These are phyloP conservation scores for Typhlomys cinereus DNA, from an alignment of 2,113 vertebrate genomes.

Conservation along the genomic window DNA sequence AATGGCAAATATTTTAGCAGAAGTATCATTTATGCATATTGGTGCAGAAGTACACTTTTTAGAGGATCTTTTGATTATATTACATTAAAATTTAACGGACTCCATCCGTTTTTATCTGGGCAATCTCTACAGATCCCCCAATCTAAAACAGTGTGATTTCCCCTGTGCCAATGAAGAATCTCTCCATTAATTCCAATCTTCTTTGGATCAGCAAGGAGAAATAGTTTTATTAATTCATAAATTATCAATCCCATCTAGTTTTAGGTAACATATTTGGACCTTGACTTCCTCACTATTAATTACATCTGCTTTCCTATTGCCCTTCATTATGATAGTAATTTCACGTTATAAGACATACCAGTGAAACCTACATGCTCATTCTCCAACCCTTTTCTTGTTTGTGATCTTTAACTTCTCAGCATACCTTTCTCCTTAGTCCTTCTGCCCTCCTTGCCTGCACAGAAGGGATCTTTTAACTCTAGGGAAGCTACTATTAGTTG, in stretches of 20 bases:
- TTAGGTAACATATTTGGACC: conserved; percentile 13
- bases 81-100: neutral
- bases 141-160: conserved; percentile 8
- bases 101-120: conserved; percentile 13
- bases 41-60: neutral
- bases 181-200: neutral
- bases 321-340: neutral
- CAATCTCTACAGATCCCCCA: neutral
- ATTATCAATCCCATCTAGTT: neutral
- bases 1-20: conserved; percentile 6
- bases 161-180: neutral
- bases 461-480: neutral
- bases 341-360: neutral
- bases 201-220: conserved; percentile 39
- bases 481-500: neutral
- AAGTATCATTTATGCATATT: neutral
- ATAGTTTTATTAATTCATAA: neutral
- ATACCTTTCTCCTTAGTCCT: neutral
- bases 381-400: neutral
- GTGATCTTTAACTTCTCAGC: conserved; percentile 7
- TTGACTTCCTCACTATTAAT: neutral
- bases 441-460: neutral
- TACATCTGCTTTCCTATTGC: neutral
- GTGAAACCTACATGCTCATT: neutral
- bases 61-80: neutral